phyloP scores from a whole-genome alignment of 2,113 vertebrate genomes.

The Cichladusa arquata region DNA sequence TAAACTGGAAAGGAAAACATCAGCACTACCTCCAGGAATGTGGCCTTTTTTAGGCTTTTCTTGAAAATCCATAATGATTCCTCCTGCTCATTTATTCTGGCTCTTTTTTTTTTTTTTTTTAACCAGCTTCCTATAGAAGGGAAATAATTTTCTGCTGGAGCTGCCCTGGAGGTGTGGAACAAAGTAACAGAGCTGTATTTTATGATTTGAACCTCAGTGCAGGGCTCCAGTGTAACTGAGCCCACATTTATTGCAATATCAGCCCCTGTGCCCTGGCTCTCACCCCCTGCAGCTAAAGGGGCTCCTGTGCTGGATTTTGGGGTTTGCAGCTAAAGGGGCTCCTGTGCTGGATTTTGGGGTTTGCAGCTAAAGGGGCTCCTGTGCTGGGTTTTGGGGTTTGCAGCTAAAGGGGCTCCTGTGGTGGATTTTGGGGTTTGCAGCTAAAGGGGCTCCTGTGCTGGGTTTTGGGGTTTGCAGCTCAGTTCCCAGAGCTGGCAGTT shows the following conservation, averaged over 20 bases:
- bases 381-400: not conserved
- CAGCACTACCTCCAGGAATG: not conserved
- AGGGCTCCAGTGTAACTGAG: not conserved
- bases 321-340: not conserved
- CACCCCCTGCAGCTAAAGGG: not conserved
- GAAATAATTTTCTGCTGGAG: not conserved
- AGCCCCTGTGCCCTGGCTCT: not conserved
- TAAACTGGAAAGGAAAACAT: not conserved
- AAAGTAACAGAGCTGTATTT: not conserved
- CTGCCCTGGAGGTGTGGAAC: not conserved
- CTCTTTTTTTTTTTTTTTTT: not conserved
- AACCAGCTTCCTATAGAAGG: not conserved
- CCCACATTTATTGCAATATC: not conserved
- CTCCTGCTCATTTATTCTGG: conserved; percentile 1
- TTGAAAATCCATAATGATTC: not conserved
- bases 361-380: not conserved
- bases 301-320: not conserved
- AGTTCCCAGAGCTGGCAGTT: not conserved
- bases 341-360: not conserved
- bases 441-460: not conserved
- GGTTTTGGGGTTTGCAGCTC: not conserved
- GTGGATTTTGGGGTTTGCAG: not conserved
- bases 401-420: not conserved
- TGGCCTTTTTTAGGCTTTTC: not conserved
- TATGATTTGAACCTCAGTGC: not conserved